Conservation (phyloP, 2,888 invertebrate species). For the Troides oblongomaculatus region DNA sequence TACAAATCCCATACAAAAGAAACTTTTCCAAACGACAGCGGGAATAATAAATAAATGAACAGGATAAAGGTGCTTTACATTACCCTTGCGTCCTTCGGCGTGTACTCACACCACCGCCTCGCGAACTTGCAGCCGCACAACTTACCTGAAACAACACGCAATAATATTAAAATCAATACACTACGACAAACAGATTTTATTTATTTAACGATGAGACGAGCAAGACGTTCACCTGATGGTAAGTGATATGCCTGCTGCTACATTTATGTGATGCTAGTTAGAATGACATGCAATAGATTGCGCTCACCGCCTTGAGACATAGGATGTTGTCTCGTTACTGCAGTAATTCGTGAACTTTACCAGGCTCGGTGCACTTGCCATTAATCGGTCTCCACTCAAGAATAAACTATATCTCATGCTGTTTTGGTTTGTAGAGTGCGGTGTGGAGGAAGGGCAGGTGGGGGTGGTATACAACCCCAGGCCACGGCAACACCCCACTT, state of each 20-base stretch:
- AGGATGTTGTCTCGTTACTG: no score
- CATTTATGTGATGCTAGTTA: no score
- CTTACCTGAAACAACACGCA: conserved; percentile 31
- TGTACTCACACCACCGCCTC: conserved; percentile 7
- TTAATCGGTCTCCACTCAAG: no score
- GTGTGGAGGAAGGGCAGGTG: not conserved
- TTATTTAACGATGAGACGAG: no score
- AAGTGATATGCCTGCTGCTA: no score
- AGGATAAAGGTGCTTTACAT: conserved; percentile 27
- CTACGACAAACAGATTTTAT: no score
- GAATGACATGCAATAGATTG: no score
- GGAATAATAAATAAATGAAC: conserved; percentile 12
- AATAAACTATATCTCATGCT: conserved; percentile 9
- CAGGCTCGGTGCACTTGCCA: no score
- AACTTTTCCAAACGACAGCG: conserved; percentile 1
- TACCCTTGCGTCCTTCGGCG: not conserved
- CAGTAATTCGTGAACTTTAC: no score
- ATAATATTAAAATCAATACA: not conserved
- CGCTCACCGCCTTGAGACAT: no score
- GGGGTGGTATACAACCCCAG: conserved; percentile 11
- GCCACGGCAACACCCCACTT: conserved; percentile 33
- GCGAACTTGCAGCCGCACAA: not conserved
- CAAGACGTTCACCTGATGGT: no score
- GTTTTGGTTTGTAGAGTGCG: conserved; percentile 25
- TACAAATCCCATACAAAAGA: not conserved